Percentiles rank a stretch among this genome's conserved stretches.
phyloP scores from a whole-genome alignment of 1,140 invertebrate genomes.

The Eumaeus atala region DNA sequence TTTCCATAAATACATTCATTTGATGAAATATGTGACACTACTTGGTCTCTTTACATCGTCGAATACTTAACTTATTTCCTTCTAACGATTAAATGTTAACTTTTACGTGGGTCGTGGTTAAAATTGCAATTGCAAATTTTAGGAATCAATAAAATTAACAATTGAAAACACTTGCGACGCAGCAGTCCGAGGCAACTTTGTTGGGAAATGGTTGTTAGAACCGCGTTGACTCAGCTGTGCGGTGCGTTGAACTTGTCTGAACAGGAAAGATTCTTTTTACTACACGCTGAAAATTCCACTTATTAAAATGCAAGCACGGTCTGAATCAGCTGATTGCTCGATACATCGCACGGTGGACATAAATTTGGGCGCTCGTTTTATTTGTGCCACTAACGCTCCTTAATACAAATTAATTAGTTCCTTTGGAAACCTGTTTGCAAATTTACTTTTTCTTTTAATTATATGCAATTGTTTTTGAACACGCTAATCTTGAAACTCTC shows the following conservation, averaged over 20 bases:
- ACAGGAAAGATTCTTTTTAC: constrained; percentile 46
- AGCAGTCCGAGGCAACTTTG: constrained; percentile 44
- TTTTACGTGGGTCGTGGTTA: too few species aligned
- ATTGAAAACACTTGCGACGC: background rate
- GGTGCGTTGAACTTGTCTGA: constrained; percentile 57
- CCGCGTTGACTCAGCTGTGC: constrained; percentile 63
- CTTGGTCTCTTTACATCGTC: too few species aligned
- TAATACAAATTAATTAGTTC: constrained; percentile 23
- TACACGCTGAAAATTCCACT: constrained; percentile 45
- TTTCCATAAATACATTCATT: too few species aligned
- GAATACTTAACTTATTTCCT: too few species aligned
- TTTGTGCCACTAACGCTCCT: constrained; percentile 14
- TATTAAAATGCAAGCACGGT: constrained; percentile 45
- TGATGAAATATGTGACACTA: too few species aligned
- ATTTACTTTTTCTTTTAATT: constrained; percentile 6
- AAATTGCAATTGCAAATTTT: too few species aligned
- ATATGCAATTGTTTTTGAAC: background rate
- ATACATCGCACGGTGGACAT: constrained; percentile 23
- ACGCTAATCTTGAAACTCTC: background rate
- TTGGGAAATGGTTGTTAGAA: constrained; percentile 32
- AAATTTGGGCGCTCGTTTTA: constrained; percentile 19
- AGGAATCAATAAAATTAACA: too few species aligned
- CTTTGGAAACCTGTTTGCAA: constrained; percentile 16
- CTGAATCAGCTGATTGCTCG: constrained; percentile 46
- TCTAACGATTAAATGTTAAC: too few species aligned